phyloP scores from a whole-genome alignment of 2,113 vertebrate species.

The Oncorhynchus tshawytscha region DNA sequence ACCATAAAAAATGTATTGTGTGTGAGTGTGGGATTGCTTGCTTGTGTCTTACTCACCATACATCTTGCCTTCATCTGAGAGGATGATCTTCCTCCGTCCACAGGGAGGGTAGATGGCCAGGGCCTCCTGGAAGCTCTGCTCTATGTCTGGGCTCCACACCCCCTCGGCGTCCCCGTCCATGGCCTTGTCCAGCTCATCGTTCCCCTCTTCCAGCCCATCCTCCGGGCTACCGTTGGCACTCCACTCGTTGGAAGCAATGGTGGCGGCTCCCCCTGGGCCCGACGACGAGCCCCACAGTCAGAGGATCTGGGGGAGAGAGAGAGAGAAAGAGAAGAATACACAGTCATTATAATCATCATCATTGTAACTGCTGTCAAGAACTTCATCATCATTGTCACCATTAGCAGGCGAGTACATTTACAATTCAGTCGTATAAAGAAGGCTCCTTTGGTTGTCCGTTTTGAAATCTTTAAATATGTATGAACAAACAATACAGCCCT shows the following conservation, averaged over 20 bases:
- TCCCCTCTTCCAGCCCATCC: constrained; percentile 93
- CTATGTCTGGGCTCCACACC: constrained; percentile 96
- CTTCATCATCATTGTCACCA: background rate
- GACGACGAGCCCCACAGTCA: constrained; percentile 81
- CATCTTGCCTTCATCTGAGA: constrained; percentile 97
- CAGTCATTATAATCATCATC: background rate
- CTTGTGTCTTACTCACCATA: constrained; percentile 82
- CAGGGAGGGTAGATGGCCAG: constrained; percentile 95
- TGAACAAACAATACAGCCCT: no score
- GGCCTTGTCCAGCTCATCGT: constrained; percentile 89
- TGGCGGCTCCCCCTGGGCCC: constrained; percentile 93
- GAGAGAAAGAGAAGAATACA: no score
- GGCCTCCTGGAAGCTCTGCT: constrained; percentile 98
- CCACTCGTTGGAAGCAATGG: constrained; percentile 99
- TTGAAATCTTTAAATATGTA: constrained; percentile 52
- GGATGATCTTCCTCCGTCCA: constrained; percentile 94
- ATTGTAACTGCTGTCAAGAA: background rate
- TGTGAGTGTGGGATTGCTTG: background rate
- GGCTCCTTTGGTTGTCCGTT: background rate
- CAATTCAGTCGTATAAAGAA: background rate
- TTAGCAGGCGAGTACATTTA: background rate
- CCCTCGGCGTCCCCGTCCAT: constrained; percentile 96
- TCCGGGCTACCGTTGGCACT: constrained; percentile 93
- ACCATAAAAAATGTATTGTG: constrained; percentile 5
- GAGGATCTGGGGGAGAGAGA: constrained; percentile 46